Evolutionary conservation across 2,113 vertebrate species (phyloP).

Genomic region (Gymnogyps californianus): DNA sequence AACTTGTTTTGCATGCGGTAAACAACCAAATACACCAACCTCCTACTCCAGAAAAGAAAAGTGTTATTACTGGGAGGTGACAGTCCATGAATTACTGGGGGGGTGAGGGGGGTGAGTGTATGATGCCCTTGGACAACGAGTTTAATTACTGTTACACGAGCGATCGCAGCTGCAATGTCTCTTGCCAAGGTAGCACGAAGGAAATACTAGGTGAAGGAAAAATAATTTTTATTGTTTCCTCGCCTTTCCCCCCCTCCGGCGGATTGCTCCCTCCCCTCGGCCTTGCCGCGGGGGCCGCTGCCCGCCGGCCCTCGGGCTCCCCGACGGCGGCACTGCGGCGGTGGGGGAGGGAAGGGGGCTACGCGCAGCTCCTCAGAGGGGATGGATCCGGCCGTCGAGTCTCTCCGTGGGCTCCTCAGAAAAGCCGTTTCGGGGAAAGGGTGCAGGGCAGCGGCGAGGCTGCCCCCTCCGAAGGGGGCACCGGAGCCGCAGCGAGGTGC

Average conservation of each 20-base stretch:
- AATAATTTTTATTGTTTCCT: not conserved
- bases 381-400: not conserved
- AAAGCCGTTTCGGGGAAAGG: not conserved
- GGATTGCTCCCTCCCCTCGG: not conserved
- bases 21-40: not conserved
- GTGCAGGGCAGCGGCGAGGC: not conserved
- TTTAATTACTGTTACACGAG: not conserved
- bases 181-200: not conserved
- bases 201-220: not conserved
- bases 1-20: not conserved
- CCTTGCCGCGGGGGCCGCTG: not conserved
- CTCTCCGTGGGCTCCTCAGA: not conserved
- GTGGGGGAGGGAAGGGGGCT: not conserved
- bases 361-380: no score
- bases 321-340: not conserved
- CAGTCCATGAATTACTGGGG: not conserved
- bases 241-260: fast-evolving
- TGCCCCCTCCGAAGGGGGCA: not conserved
- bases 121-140: not conserved
- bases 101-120: not conserved
- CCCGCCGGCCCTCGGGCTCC: not conserved
- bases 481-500: no score
- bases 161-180: not conserved
- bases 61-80: not conserved
- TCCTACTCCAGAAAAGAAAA: not conserved